Evolutionary conservation across 1,140 invertebrate genomes (phyloP).

Genomic region (Scaptomyza montana): DNA sequence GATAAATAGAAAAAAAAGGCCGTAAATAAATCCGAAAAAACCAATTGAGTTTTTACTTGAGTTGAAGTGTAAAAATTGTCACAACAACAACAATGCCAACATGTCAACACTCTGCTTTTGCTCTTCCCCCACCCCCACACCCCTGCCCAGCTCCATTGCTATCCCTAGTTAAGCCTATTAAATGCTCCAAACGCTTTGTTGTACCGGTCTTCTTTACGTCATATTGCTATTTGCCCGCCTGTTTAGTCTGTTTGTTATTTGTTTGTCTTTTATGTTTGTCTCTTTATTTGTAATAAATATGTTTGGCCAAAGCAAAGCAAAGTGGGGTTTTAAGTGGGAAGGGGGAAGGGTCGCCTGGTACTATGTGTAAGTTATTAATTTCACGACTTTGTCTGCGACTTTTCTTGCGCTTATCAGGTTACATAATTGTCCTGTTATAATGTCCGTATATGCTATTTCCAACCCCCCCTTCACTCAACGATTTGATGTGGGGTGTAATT

Average conservation of each 20-base stretch:
- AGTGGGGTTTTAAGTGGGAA: not conserved
- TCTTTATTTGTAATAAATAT: constrained; percentile 82
- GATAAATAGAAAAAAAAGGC: no score
- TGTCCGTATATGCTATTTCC: constrained; percentile 8
- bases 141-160: no score
- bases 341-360: not conserved
- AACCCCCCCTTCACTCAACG: constrained; percentile 5
- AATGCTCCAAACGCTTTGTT: constrained; percentile 77
- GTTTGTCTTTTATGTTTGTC: constrained; percentile 79
- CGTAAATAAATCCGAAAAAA: constrained; percentile 25
- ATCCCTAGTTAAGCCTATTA: constrained; percentile 77
- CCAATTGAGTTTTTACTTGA: constrained; percentile 55
- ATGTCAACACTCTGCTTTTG: constrained; percentile 68
- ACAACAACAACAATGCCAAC: constrained; percentile 36
- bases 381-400: constrained; percentile 70
- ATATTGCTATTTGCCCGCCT: constrained; percentile 31
- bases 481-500: constrained; percentile 68
- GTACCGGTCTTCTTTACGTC: constrained; percentile 55
- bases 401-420: constrained; percentile 70
- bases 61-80: constrained; percentile 61
- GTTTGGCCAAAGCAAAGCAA: constrained; percentile 36
- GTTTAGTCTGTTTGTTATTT: constrained; percentile 60
- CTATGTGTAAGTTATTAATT: constrained; percentile 67
- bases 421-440: constrained; percentile 74
- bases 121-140: not conserved